phyloP scores from a whole-genome alignment of 1,140 invertebrate species.

The Orchestia grillus region DNA sequence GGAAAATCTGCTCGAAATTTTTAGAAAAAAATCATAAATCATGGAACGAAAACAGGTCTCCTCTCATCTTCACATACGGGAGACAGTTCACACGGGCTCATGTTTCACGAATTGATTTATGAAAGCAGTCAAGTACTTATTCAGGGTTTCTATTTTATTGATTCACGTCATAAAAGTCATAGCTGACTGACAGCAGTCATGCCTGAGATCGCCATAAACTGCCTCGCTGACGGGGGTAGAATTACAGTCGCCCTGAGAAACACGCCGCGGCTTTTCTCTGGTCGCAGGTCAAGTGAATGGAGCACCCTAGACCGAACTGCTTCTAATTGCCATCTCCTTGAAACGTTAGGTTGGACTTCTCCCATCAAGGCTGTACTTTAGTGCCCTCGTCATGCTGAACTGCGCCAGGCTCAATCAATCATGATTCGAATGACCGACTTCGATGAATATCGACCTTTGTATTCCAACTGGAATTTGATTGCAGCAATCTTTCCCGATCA shows the following conservation, averaged over 20 bases:
- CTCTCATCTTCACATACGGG: background rate
- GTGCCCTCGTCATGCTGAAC: background rate
- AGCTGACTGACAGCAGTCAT: background rate
- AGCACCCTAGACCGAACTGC: background rate
- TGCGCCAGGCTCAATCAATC: background rate
- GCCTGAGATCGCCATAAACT: background rate
- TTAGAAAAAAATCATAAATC: background rate
- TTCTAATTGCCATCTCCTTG: background rate
- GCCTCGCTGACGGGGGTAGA: background rate
- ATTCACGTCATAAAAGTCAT: background rate
- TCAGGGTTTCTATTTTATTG: background rate
- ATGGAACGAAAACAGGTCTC: background rate
- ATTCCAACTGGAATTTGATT: background rate
- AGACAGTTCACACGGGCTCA: background rate
- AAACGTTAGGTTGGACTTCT: background rate
- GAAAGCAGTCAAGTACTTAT: background rate
- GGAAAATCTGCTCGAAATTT: background rate
- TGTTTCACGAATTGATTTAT: background rate
- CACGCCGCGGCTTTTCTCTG: background rate
- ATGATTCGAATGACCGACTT: background rate
- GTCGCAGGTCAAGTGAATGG: conserved; percentile 31
- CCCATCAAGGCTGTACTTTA: background rate
- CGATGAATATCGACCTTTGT: background rate
- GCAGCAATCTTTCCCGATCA: background rate
- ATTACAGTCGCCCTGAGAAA: background rate